Evolutionary conservation across 2,113 vertebrate species (phyloP).

Genomic region (Engraulis encrasicolus): DNA sequence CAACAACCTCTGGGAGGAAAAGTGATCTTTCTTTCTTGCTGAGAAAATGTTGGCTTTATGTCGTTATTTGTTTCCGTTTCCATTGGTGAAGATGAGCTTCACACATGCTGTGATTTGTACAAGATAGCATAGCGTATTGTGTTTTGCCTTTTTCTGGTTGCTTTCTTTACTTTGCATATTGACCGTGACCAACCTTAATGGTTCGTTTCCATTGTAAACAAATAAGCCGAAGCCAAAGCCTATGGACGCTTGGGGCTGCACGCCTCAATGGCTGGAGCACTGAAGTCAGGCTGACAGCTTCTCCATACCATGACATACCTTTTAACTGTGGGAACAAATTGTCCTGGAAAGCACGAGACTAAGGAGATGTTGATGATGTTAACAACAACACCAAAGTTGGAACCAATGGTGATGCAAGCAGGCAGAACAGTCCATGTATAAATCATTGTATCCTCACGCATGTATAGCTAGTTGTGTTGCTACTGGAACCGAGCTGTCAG

Average conservation of each 20-base stretch:
- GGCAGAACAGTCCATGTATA: not conserved
- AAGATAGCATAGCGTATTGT: too few relatives aligned
- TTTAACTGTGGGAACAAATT: not conserved
- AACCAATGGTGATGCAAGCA: not conserved
- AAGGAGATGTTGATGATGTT: not conserved
- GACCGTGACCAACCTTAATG: not conserved
- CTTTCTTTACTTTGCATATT: not conserved
- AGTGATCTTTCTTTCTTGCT: not conserved
- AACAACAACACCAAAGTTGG: too few relatives aligned
- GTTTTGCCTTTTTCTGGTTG: not conserved
- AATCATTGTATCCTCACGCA: not conserved
- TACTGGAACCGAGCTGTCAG: too few relatives aligned
- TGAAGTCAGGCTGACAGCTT: not conserved
- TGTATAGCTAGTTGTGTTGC: not conserved
- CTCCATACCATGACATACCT: not conserved
- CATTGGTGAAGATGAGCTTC: not conserved
- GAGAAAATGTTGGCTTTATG: not conserved
- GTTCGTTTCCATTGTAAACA: not conserved
- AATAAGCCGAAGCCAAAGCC: not conserved
- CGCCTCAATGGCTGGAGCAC: too few relatives aligned
- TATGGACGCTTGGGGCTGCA: too few relatives aligned
- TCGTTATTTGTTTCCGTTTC: not conserved
- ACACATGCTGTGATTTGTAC: not conserved
- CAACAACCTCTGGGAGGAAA: not conserved
- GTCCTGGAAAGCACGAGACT: not conserved